Conservation (phyloP, 2,113 vertebrate species). For the Noturus placidus region DNA sequence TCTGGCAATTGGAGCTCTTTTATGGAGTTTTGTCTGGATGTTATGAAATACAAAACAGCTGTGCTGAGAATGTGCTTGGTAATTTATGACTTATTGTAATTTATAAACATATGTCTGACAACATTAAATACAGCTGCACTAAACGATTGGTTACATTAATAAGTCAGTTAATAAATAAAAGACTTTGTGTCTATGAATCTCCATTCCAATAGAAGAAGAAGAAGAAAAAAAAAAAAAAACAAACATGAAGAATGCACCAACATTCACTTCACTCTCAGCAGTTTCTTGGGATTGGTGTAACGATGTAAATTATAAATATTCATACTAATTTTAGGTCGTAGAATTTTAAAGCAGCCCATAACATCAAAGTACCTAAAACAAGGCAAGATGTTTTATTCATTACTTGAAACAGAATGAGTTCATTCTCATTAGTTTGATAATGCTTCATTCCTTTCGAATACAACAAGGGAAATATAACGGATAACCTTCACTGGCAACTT, state of each 20-base stretch:
- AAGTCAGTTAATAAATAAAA: too few relatives aligned
- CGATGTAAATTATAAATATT: constrained; percentile 33
- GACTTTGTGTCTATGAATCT: neutral
- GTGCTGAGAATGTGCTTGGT: neutral
- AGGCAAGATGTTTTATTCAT: constrained; percentile 47
- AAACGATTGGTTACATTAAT: neutral
- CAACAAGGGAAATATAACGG: constrained; percentile 1
- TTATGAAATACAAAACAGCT: neutral
- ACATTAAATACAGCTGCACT: neutral
- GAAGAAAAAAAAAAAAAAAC: neutral
- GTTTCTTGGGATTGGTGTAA: constrained; percentile 40
- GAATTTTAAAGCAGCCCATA: constrained; percentile 40
- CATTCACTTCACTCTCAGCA: constrained; percentile 2
- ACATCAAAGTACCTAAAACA: constrained; percentile 41
- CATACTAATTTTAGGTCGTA: constrained; percentile 44
- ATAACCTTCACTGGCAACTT: constrained; percentile 18
- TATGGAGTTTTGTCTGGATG: neutral
- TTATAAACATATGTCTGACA: neutral
- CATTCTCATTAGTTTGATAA: neutral
- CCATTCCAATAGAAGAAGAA: neutral
- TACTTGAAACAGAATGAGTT: constrained; percentile 33
- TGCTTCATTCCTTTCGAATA: constrained; percentile 24
- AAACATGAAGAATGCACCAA: neutral
- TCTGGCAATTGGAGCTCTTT: neutral
- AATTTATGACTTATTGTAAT: neutral